Conservation (phyloP, 2,888 invertebrate genomes). For the Stegana nigrithorax region DNA sequence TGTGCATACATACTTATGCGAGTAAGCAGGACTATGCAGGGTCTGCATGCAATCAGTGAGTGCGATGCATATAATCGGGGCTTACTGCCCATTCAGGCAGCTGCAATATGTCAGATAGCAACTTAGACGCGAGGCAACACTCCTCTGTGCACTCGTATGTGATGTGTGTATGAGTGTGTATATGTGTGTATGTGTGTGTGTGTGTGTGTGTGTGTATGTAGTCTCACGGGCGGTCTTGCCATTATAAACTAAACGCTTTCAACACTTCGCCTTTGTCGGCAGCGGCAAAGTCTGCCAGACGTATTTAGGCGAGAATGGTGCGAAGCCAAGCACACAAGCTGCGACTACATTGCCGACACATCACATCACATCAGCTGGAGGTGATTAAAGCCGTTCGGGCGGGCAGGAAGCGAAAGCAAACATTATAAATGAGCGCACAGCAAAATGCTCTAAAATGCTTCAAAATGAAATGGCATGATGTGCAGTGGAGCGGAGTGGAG, state of each 20-base stretch:
- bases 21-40: too few species aligned
- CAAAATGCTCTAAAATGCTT: too few species aligned
- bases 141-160: too few species aligned
- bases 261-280: slow-evolving; percentile 1
- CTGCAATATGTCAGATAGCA: slow-evolving; percentile 54
- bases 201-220: slow-evolving; percentile 25
- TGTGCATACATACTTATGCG: slow-evolving; percentile 20
- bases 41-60: slow-evolving; percentile 20
- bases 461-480: too few species aligned
- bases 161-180: not conserved
- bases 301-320: slow-evolving; percentile 33
- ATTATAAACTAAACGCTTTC: slow-evolving; percentile 51
- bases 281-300: not conserved
- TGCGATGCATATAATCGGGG: slow-evolving; percentile 50
- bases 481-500: too few species aligned
- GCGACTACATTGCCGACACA: not conserved
- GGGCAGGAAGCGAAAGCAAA: slow-evolving; percentile 6
- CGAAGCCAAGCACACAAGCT: slow-evolving; percentile 42
- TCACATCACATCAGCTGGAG: not conserved
- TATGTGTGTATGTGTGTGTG: not conserved
- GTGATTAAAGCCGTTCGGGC: slow-evolving; percentile 3
- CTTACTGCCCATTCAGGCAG: slow-evolving; percentile 55
- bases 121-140: not conserved
- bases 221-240: too few species aligned
- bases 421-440: slow-evolving; percentile 3